Percentiles rank a stretch among this genome's conserved stretches.
Conservation (phyloP, 2,113 vertebrate genomes). For the Poeciliopsis turrubarensis region DNA sequence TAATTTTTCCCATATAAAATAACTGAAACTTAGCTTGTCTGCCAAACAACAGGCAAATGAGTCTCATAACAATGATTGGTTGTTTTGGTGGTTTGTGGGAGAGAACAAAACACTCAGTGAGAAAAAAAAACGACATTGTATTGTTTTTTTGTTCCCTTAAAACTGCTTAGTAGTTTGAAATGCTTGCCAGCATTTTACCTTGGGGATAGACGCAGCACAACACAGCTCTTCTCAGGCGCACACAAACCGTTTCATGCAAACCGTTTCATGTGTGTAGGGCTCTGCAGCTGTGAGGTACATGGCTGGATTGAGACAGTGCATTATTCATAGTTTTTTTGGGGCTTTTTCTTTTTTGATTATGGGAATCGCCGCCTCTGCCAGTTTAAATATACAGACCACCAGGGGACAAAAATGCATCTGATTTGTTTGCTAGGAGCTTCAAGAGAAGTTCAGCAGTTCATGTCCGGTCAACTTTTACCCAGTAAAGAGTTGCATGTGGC, state of each 20-base stretch:
- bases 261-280: slow-evolving; percentile 7
- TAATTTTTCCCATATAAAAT: not conserved
- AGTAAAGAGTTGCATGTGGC: not conserved
- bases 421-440: not conserved
- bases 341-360: not conserved
- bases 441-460: slow-evolving; percentile 13
- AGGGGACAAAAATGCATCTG: not conserved
- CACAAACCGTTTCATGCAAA: not conserved
- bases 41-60: not conserved
- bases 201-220: not conserved
- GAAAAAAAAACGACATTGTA: no score
- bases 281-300: not conserved
- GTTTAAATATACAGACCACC: slow-evolving; percentile 36
- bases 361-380: slow-evolving; percentile 11
- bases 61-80: not conserved
- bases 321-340: not conserved
- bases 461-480: slow-evolving; percentile 5
- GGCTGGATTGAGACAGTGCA: not conserved
- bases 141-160: slow-evolving; percentile 5
- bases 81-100: not conserved
- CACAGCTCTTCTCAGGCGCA: not conserved
- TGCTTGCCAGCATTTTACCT: not conserved
- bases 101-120: not conserved
- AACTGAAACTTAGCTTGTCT: not conserved
- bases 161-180: slow-evolving; percentile 6